Base-by-base conservation (phyloP, 2,888 invertebrate genomes). In the Lissonota sp. region DNA sequence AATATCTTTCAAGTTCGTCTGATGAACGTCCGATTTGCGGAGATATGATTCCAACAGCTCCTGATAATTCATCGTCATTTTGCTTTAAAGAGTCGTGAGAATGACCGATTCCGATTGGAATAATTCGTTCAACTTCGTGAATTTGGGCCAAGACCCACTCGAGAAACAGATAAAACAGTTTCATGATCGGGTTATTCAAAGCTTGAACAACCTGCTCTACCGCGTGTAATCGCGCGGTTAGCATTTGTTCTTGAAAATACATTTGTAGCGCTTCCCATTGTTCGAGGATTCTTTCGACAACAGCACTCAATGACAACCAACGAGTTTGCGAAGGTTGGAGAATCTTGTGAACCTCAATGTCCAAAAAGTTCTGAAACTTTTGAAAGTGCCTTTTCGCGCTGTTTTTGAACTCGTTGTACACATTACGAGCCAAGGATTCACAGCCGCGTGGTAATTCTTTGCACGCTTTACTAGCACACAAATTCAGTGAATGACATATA, bases 281-380 rank as follows among this genome's bases (percentile, higher is more conserved):
- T 71, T 88, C 86, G 5, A 88, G 14, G 6, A 89, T 84, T 75
- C 89, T 78, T 5, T 80, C 39, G 6, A 89, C 84, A 6, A 87
- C 87, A 62, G 83, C 62, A n/a, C 37, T 5, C 39, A 88, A 57
- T 7, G 88, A 88, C 8, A 90, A 79, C 90, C 89, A 90, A 10
- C 88, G 78, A 5, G 87, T 89, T 69, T 87, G 87, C 1, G 82
- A 70, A 46, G 89, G 87, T 40, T 84, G 87, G 0, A 89, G 75
- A 2, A 89, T 84, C 72, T 85, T 85, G 46, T 86, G 84, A 5
- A 84, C 57, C 10, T 85, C 82, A 6, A 84, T 1, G 5, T 87
- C 63, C 0, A 69, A 63, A 75, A 88, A 86, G 37, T 16, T 64
- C 78, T 90, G 86, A 63, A 86, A 84, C 46, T 83, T 66, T 10